Conservation (phyloP, 2,888 invertebrate species). For the Crocallis elinguaria region DNA sequence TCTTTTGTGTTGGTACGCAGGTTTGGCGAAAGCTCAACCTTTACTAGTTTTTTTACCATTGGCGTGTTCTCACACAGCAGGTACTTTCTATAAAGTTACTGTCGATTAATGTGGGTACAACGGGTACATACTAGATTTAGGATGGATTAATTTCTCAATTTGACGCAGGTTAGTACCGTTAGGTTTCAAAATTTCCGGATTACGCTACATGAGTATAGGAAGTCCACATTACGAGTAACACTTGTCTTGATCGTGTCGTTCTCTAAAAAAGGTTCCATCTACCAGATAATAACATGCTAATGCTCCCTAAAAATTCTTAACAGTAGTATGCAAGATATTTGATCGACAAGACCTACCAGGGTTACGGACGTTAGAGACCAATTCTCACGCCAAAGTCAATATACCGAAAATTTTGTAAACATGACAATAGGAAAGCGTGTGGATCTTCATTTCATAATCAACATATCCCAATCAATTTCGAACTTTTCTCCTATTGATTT, state of each 20-base stretch:
- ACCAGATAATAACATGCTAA: constrained; percentile 11
- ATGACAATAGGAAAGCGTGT: constrained; percentile 63
- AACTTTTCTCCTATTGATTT: constrained; percentile 36
- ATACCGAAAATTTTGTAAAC: constrained; percentile 76
- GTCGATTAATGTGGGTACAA: too few species aligned
- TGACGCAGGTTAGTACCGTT: too few species aligned
- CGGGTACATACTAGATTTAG: too few species aligned
- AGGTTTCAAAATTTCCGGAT: too few species aligned
- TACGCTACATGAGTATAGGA: too few species aligned
- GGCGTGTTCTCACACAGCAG: too few species aligned
- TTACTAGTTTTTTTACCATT: too few species aligned
- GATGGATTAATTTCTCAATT: too few species aligned
- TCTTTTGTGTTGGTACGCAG: too few species aligned
- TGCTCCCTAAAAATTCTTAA: constrained; percentile 53
- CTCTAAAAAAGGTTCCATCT: constrained; percentile 10
- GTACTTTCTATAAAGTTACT: too few species aligned
- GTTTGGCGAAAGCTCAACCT: too few species aligned
- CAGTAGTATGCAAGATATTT: constrained; percentile 74
- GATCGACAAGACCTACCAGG: constrained; percentile 77
- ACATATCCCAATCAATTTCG: constrained; percentile 36
- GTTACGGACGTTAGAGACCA: constrained; percentile 76
- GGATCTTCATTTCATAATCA: constrained; percentile 66
- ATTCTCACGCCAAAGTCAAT: constrained; percentile 84
- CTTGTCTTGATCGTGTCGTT: constrained; percentile 36
- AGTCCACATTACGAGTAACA: too few species aligned